phyloP scores from a whole-genome alignment of 2,113 vertebrate species.

The Hyaena hyaena region DNA sequence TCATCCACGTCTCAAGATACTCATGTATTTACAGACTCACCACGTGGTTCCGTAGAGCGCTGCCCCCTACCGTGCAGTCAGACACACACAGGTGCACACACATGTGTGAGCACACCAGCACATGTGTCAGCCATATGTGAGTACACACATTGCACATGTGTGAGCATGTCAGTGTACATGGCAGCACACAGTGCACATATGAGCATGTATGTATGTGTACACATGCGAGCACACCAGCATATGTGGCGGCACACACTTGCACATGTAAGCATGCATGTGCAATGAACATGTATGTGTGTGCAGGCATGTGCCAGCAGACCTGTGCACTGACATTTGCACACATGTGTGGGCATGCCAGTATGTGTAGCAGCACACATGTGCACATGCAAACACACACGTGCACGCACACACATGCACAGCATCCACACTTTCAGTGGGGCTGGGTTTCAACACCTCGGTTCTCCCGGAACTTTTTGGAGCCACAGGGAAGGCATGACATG shows the following conservation, averaged over 20 bases:
- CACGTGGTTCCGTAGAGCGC: rapidly evolving
- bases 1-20: rapidly evolving
- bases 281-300: no score
- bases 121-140: no score
- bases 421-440: no score
- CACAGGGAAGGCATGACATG: rapidly evolving
- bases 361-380: rapidly evolving
- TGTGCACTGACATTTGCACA: no score
- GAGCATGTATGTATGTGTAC: no score
- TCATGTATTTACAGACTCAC: rapidly evolving
- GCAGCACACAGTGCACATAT: no score
- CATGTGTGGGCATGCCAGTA: not conserved
- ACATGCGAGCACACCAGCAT: not conserved
- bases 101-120: no score
- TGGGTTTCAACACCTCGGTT: no score
- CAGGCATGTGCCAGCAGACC: no score
- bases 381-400: rapidly evolving
- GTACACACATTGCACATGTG: not conserved
- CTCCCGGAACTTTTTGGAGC: no score
- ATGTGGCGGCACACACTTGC: rapidly evolving
- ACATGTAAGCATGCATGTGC: rapidly evolving
- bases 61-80: not conserved
- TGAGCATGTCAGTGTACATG: not conserved
- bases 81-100: not conserved
- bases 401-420: rapidly evolving